phyloP scores from a whole-genome alignment of 2,113 vertebrate genomes.

The Puffinus mauretanicus region DNA sequence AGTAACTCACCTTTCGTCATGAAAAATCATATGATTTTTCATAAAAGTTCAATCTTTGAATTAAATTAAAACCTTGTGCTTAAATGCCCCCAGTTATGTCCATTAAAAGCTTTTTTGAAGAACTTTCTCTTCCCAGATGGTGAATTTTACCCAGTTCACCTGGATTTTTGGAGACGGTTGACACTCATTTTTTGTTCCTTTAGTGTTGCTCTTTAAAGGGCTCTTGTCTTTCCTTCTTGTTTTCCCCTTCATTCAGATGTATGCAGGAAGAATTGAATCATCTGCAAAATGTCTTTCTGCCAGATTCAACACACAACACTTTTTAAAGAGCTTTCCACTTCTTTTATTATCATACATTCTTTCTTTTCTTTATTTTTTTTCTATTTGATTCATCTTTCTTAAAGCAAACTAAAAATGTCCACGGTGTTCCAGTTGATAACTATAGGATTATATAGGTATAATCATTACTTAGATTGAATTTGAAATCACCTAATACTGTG shows the following conservation, averaged over 20 bases:
- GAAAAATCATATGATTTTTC: not conserved
- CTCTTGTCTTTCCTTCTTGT: not conserved
- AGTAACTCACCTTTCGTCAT: not conserved
- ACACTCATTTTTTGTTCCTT: not conserved
- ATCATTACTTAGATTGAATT: not conserved
- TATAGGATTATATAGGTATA: not conserved
- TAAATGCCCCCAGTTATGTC: rapidly evolving
- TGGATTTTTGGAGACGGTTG: not conserved
- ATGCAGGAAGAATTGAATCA: not conserved
- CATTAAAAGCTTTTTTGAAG: not conserved
- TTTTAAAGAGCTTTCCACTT: not conserved
- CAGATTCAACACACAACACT: not conserved
- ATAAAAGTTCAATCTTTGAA: not conserved
- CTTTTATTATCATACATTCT: not conserved
- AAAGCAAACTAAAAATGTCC: not conserved
- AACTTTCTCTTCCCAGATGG: not conserved
- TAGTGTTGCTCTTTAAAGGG: not conserved
- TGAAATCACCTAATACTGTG: not conserved
- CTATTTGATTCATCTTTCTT: not conserved
- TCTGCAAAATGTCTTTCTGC: not conserved
- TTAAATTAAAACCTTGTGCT: not conserved
- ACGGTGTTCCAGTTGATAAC: not conserved
- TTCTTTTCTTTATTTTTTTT: not conserved
- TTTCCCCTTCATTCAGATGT: not conserved
- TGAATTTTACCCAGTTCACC: not conserved